Base-by-base conservation (phyloP, 2,113 vertebrate species). In the Alexandromys fortis region DNA sequence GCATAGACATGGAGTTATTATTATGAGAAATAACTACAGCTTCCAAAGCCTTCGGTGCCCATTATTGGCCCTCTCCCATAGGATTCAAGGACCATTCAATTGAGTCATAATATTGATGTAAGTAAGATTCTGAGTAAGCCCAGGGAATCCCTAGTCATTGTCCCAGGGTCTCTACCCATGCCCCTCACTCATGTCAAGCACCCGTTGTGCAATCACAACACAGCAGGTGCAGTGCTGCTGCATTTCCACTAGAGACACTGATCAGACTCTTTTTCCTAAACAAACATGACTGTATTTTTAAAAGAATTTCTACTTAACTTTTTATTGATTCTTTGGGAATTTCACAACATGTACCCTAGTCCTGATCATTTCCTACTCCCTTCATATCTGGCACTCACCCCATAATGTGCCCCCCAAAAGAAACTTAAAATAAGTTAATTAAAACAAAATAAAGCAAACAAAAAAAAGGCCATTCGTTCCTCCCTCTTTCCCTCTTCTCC, bases 81-180 rank as follows among this genome's bases (percentile, higher is more conserved):
- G 5, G 45, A 55, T 85, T 68, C 35, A 78, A 3, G 10, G 22
- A 58, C 17, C 2, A 26, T 38, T 63, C 55, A 17, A 55, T 70
- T 68, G 14, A n/a, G 3, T 13, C 52, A 52, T 17, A 35, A 65
- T 47, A n/a, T 17, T 70, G 47, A 21, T 2, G 72, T 75, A 47
- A 21, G 42, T 75, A 47, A 21, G 49, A 35, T 28, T 22, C 2
- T 86, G 3, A 52, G 7, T 19, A 28, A 68, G 3, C 17, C 4
- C 3, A 21, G 67, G 3, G 9, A 0, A 14, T 38, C 2, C 12
- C 6, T 0, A 0, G 1, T 3, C 7, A 6, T 73, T 78, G 47
- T 38, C 83, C 22, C 8, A 26, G 1, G 11, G 6, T 28, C 38
- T 19, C 35, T 3, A 17, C 30, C 17, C 16, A 16, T 2, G 24